Conservation (phyloP, 1,140 invertebrate species). For the Arion vulgaris region DNA sequence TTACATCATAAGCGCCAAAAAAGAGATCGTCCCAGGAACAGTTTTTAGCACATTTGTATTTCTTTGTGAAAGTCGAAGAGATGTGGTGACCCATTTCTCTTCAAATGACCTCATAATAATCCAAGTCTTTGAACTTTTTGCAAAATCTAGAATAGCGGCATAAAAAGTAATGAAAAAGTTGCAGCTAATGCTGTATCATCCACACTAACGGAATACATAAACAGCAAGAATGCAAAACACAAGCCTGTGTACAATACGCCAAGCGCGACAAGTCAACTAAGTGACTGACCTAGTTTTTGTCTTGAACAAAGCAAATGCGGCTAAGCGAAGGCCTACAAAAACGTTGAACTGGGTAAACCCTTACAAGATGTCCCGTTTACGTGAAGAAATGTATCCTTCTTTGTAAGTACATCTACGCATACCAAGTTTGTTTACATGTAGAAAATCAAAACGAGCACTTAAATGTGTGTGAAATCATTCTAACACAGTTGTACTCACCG, state of each 20-base stretch:
- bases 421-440: too few relatives aligned
- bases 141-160: neutral
- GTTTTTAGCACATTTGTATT: neutral
- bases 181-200: neutral
- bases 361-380: conserved; percentile 26
- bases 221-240: neutral
- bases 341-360: conserved; percentile 46
- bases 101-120: conserved; percentile 13
- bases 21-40: neutral
- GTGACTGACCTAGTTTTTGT: conserved; percentile 31
- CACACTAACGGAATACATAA: neutral
- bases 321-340: conserved; percentile 26
- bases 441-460: neutral
- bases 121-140: neutral
- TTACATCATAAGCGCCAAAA: conserved; percentile 14
- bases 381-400: conserved; percentile 30
- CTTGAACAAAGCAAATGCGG: conserved; percentile 31
- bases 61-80: conserved; percentile 5
- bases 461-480: neutral
- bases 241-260: too few relatives aligned
- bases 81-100: conserved; percentile 24
- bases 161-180: neutral
- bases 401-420: neutral
- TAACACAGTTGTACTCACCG: conserved; percentile 36
- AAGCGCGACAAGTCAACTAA: conserved; percentile 6